These are phyloP conservation scores for Sebastes itinus DNA, from an alignment of 2,797 vertebrate genomes.

Conservation along the genomic window DNA sequence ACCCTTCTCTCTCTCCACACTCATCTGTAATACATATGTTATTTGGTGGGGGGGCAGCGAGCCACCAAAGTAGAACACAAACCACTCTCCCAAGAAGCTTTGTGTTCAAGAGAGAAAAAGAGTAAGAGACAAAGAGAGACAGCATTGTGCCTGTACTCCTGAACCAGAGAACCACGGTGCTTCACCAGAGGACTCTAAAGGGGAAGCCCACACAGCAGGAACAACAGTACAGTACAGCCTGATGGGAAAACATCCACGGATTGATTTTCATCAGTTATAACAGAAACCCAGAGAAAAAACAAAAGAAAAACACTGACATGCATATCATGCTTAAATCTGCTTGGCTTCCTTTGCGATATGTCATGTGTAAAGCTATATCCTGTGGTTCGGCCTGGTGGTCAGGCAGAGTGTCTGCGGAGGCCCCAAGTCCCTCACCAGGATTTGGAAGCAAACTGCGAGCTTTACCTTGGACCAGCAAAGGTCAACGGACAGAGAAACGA, in stretches of 20 bases:
- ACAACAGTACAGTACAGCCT: constrained; percentile 45
- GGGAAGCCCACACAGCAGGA: constrained; percentile 78
- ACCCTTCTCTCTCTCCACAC: constrained; percentile 17
- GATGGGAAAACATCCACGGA: constrained; percentile 66
- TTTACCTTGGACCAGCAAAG: constrained; percentile 50
- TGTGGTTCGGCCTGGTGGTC: constrained; percentile 54
- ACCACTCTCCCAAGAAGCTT: constrained; percentile 46
- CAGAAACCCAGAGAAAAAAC: constrained; percentile 30
- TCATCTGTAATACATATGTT: constrained; percentile 76
- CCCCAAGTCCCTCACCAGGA: constrained; percentile 29
- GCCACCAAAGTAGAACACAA: constrained; percentile 75
- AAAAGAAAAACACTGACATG: constrained; percentile 43
- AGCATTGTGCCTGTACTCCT: constrained; percentile 54
- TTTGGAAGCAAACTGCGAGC: constrained; percentile 35
- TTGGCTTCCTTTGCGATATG: constrained; percentile 52
- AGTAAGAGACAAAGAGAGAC: constrained; percentile 27
- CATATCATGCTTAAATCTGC: constrained; percentile 56
- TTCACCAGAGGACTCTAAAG: constrained; percentile 45
- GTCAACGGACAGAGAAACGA: constrained; percentile 41
- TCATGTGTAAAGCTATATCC: constrained; percentile 56
- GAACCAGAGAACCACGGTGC: constrained; percentile 49
- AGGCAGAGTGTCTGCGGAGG: constrained; percentile 39
- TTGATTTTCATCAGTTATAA: constrained; percentile 68
- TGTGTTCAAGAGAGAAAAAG: constrained; percentile 34
- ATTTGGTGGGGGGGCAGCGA: constrained; percentile 36